Percentiles rank a stretch among this genome's conserved stretches.
Evolutionary conservation across 2,888 invertebrate genomes (phyloP).

Genomic region (Tenthredo livida): DNA sequence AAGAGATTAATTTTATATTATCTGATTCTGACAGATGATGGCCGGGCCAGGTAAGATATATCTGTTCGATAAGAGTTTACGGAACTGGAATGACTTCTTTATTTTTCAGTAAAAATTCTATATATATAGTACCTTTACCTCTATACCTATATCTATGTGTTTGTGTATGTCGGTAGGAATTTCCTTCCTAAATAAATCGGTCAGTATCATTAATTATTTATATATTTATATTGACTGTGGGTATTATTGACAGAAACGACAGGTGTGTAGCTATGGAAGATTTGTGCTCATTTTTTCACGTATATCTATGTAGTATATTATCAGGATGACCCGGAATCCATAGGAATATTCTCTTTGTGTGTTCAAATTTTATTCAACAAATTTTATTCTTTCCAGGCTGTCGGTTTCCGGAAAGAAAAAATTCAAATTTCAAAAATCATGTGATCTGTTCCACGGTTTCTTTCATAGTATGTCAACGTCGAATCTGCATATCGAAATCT

Average conservation of each 20-base stretch:
- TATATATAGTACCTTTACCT: too few species aligned
- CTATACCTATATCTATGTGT: neutral
- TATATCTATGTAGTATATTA: neutral
- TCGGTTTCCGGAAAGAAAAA: neutral
- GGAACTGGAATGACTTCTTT: constrained; percentile 5
- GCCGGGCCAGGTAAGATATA: constrained; percentile 18
- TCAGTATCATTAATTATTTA: neutral
- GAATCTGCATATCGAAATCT: constrained; percentile 1
- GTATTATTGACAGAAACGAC: neutral
- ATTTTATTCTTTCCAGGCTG: neutral
- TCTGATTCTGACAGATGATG: neutral
- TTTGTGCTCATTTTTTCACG: neutral
- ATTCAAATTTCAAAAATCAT: neutral
- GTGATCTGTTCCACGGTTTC: neutral
- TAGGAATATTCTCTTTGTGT: too few species aligned
- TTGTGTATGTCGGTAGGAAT: neutral
- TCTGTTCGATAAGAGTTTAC: neutral
- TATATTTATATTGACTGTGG: neutral
- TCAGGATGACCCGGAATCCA: neutral
- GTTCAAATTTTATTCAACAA: neutral
- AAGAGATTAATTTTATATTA: constrained; percentile 21
- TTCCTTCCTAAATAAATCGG: neutral
- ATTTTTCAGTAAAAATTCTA: constrained; percentile 4
- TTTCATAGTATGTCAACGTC: neutral
- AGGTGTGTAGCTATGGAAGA: neutral